Base-by-base conservation (phyloP, 2,113 vertebrate species). In the Empidonax traillii region DNA sequence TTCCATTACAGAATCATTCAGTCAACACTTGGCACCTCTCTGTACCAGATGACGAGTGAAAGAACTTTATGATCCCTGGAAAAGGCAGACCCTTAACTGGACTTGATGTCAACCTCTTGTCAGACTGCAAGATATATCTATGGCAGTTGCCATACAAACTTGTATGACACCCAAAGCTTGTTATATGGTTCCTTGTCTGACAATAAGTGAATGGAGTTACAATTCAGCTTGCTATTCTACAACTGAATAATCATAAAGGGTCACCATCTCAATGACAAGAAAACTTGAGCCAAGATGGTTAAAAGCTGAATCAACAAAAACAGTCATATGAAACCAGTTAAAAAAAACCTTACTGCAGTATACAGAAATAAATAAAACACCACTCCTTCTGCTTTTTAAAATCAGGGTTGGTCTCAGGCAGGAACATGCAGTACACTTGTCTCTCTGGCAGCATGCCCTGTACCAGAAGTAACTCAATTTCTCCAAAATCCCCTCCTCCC, bases 231-330 rank as follows among this genome's bases (percentile, higher is more conserved):
- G 30, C 16, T 71, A 6, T 86, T 52, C 43, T 81, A 44, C 30
- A 82, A 73, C 33, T 25, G 51, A 88, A 59, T 46, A 88, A 79
- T 28, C 14, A 66, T 44, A 69, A 10, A 46, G 31, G 33, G 55
- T 58, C 31, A 87, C 49, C 28, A 47, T 63, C 55, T 72, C 76
- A 61, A 55, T 46, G 31, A 75, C 27, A 85, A 52, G 46, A 82
- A 83, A 63, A 65, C 3, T 21, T 5, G 5, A 81, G 76, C 72
- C 69, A 94, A 44, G 61, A 72, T 35, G 31, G 49, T 41, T 92
- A 88, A 96, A 95, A 86, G 66, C 76, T 90, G 79, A 95, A 87
- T 87, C 80, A 92, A 92, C 68, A 93, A 74, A 91, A 90, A 6
- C 18, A 68, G 68, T 85, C 83, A 90, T 22, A 65, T 75, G 85